These are phyloP conservation scores for Spondyliosoma cantharus DNA, from an alignment of 2,797 vertebrate species.

Conservation along the genomic window DNA sequence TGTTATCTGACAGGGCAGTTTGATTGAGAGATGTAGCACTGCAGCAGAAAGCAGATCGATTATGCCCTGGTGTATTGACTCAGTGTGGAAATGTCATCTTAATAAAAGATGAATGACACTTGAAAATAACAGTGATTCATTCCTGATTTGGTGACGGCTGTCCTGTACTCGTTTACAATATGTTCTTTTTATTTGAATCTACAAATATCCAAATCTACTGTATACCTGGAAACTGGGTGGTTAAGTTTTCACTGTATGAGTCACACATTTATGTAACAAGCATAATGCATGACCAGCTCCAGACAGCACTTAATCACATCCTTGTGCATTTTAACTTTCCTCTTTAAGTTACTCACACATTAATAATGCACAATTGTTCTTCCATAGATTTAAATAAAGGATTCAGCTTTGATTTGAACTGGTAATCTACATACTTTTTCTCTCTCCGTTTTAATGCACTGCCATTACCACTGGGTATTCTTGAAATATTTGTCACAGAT, in stretches of 20 bases:
- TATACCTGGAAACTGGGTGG: neutral
- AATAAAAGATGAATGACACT: slow-evolving; percentile 66
- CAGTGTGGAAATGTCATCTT: slow-evolving; percentile 59
- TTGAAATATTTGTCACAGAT: slow-evolving; percentile 12
- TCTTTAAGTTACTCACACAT: slow-evolving; percentile 13
- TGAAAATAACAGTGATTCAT: slow-evolving; percentile 40
- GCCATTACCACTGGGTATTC: neutral
- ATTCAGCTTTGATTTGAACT: slow-evolving; percentile 1
- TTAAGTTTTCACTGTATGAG: neutral
- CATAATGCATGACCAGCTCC: neutral
- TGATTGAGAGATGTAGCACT: slow-evolving; percentile 68
- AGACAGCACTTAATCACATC: slow-evolving; percentile 1
- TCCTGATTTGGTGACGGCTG: neutral
- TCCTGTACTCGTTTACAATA: neutral
- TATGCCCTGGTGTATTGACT: slow-evolving; percentile 49
- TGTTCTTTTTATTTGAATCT: slow-evolving; percentile 1
- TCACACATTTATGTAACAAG: slow-evolving; percentile 16
- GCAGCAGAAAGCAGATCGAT: slow-evolving; percentile 68
- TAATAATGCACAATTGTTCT: neutral
- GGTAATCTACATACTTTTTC: neutral
- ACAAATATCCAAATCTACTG: neutral
- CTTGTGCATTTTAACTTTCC: too few relatives aligned
- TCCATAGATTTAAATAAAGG: slow-evolving; percentile 7
- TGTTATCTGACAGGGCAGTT: slow-evolving; percentile 64
- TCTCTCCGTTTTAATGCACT: slow-evolving; percentile 2